A percentile compares a stretch with the other conserved stretches of the same genome.
phyloP scores from a whole-genome alignment of 92 coral and sea anemone species.

The Plumapathes pennacea region DNA sequence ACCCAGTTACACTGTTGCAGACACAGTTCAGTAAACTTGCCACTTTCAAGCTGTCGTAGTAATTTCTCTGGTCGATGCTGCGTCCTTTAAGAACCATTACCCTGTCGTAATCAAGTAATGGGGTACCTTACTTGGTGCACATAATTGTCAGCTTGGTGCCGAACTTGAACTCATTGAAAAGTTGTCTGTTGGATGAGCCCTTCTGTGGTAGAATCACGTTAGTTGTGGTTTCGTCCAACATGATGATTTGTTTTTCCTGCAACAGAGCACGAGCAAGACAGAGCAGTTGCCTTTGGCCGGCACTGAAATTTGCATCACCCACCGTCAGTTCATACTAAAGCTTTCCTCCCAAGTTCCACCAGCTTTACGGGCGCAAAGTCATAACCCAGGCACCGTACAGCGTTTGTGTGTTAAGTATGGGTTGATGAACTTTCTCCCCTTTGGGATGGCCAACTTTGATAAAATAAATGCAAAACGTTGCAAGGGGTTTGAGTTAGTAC shows the following conservation, averaged over 20 bases:
- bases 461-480: too few species aligned
- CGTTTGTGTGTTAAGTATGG: too few species aligned
- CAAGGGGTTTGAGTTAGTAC: too few species aligned
- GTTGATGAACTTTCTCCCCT: too few species aligned
- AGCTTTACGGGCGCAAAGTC: too few species aligned
- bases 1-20: too few species aligned
- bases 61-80: slow-evolving; percentile 1
- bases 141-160: slow-evolving; percentile 5
- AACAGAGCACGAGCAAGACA: slow-evolving; percentile 23
- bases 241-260: neutral
- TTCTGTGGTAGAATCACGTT: slow-evolving; percentile 2
- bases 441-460: too few species aligned
- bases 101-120: slow-evolving; percentile 1
- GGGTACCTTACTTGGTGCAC: neutral
- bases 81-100: slow-evolving; percentile 3
- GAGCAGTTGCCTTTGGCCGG: slow-evolving; percentile 8
- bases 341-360: neutral
- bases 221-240: slow-evolving; percentile 12
- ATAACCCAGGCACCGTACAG: too few species aligned
- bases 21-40: too few species aligned
- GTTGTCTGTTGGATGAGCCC: neutral
- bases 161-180: neutral
- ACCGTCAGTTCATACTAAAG: slow-evolving; percentile 2
- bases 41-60: neutral
- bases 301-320: slow-evolving; percentile 5